Base-by-base conservation (phyloP, 2,888 invertebrate genomes). In the Candidula unifasciata region DNA sequence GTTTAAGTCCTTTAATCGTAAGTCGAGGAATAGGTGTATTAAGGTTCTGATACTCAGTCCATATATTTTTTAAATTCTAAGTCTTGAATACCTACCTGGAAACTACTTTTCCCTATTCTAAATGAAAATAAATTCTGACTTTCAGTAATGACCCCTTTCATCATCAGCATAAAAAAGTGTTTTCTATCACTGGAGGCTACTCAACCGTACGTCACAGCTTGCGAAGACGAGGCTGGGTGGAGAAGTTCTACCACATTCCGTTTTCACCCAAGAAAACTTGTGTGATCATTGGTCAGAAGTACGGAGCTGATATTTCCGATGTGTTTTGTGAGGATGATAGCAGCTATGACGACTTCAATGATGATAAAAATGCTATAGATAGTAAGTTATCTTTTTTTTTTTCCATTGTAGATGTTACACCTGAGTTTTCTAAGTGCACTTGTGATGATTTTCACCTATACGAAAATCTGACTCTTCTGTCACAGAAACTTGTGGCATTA, bases 151-250 rank as follows among this genome's bases (percentile, higher is more conserved):
- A 16, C n/a, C 82, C n/a, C 21, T 71, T 21, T 30, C 77, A 35
- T 37, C 44, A 35, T 10, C 89, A 93, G 94, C 88, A 91, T 81
- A 91, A 91, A 44, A 93, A 93, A 87, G 90, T 94, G 52, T 94
- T 94, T 88, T 93, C 93, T 2, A 93, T 94, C 35, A 92, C 93
- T 83, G 94, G 94, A 10, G 93, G 94, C 8, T 94, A 94, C 85
- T 90, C 93, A 8, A 90, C 91, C 37, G 90, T 94, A 6, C 88
- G 94, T 71, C 90, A 92, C 82, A 89, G 91, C 85, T 85, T 94
- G 8, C 84, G 93, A 57, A 87, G 89, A 83, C 89, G 94, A 33
- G 94, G 94, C 18, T 94, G 94, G 94, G 92, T 94, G 69, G 94
- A 94, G 88, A 93, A 93, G 86, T 94, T 94, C 87, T 93, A 93